Evolutionary conservation across 2,888 invertebrate genomes (phyloP), one percentile per base, ranked within the genome.

Genomic region (Troglohyphantes excavatus): DNA sequence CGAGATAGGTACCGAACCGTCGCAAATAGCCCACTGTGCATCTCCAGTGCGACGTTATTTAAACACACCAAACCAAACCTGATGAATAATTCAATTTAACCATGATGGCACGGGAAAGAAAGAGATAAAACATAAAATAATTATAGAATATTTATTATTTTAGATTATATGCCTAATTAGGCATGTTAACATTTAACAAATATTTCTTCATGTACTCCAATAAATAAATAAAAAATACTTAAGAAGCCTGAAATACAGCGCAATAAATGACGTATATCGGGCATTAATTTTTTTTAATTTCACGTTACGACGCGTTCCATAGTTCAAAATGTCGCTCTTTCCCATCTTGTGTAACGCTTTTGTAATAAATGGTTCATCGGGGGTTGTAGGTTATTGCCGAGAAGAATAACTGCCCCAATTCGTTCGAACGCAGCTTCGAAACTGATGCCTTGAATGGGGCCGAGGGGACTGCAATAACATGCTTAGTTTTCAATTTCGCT

Each of bases 401-500:
- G 65, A 78, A 78, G 63, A 78, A 78, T 78, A 78, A 78, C 63
- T 65, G 78, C 63, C 21, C 21, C 75, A 61, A 75, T 75, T 61
- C 75, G 29, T 59, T 59, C 61, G 63, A 78, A 78, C 21, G 65
- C 26, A 43, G n/a, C 39, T 43, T 21, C 26, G 23, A 65, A 39
- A 59, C 33, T 17, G 29, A 27, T 17, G 19, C 33, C 13, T n/a
- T 19, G 61, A 82, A 82, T 72, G 21, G 23, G 59, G 29, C 70
- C 82, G 17, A 72, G 17, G 82, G 82, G 70, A 82, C 39, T 61
- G 70, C 19, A 9, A n/a, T 13, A 17, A 68, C 26, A 1, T 72
- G 61, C 72, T 82, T 70, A 72, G 70, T 82, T 82, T 59, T 59
- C 82, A 27, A 72, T 82, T 82, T 82, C 46, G n/a, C n/a, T 67